These are phyloP conservation scores for Drosophila cognata DNA, from an alignment of 2,888 invertebrate genomes.

Conservation along the genomic window DNA sequence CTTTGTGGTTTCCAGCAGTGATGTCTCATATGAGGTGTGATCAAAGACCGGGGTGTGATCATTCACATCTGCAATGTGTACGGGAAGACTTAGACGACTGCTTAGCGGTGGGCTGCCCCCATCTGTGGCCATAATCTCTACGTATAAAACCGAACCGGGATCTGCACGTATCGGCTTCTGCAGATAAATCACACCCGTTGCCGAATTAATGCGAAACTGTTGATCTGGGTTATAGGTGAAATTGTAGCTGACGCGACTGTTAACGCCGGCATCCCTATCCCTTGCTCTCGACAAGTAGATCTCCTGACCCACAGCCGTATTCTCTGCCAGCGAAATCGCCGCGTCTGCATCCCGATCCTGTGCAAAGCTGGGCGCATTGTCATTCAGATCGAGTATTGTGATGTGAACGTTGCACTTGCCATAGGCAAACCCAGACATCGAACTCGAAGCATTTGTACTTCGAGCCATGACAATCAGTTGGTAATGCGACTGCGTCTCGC, in stretches of 20 bases:
- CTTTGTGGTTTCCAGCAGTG: slow-evolving; percentile 94
- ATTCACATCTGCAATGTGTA: slow-evolving; percentile 94
- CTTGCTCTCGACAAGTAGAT: slow-evolving; percentile 94
- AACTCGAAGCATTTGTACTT: slow-evolving; percentile 77
- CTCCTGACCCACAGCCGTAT: slow-evolving; percentile 97
- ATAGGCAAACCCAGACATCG: slow-evolving; percentile 88
- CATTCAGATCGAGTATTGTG: slow-evolving; percentile 94
- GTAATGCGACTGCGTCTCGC: slow-evolving; percentile 92
- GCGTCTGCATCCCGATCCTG: slow-evolving; percentile 89
- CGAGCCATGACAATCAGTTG: slow-evolving; percentile 92
- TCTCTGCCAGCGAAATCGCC: slow-evolving; percentile 90
- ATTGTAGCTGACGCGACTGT: slow-evolving; percentile 93
- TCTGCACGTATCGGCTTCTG: slow-evolving; percentile 91
- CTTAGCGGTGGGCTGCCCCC: slow-evolving; percentile 91
- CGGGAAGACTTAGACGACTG: slow-evolving; percentile 90
- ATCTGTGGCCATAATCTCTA: slow-evolving; percentile 95
- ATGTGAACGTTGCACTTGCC: slow-evolving; percentile 93
- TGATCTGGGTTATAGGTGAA: slow-evolving; percentile 92
- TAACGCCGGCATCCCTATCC: slow-evolving; percentile 95
- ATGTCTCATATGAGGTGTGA: slow-evolving; percentile 96
- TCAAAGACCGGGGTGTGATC: slow-evolving; percentile 98
- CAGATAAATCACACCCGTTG: slow-evolving; percentile 95
- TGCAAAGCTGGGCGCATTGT: slow-evolving; percentile 94
- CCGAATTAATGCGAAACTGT: slow-evolving; percentile 93
- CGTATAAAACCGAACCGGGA: slow-evolving; percentile 89